Conservation (phyloP, 1,140 invertebrate genomes). For the Megalonaias nervosa region DNA sequence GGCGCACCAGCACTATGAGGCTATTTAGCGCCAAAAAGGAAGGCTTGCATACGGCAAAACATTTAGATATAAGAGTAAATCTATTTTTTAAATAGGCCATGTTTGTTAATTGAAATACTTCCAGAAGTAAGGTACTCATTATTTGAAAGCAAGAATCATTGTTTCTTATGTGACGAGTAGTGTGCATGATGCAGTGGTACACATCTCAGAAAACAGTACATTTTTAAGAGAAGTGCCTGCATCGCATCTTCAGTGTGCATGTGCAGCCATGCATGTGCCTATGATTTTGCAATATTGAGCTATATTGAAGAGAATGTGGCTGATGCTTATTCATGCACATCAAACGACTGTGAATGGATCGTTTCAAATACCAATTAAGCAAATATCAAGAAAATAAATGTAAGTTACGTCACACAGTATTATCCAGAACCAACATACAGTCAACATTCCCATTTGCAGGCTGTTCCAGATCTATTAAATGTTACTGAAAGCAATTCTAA, state of each 20-base stretch:
- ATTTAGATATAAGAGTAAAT: slow-evolving; percentile 1
- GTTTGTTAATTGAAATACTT: slow-evolving; percentile 22
- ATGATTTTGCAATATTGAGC: neutral
- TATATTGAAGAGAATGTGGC: neutral
- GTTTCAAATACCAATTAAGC: neutral
- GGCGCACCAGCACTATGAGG: too few species aligned
- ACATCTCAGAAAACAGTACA: neutral
- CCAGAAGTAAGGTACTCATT: slow-evolving; percentile 10
- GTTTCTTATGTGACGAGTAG: slow-evolving; percentile 11
- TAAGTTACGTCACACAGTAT: neutral
- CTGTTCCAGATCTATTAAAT: too few species aligned
- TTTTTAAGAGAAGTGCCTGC: slow-evolving; percentile 20
- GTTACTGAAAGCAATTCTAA: too few species aligned
- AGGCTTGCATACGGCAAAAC: slow-evolving; percentile 28
- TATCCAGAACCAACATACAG: too few species aligned
- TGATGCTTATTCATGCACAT: neutral
- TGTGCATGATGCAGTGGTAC: slow-evolving; percentile 5
- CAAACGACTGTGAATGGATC: neutral
- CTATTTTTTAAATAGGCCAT: slow-evolving; percentile 31
- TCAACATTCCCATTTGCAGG: too few species aligned
- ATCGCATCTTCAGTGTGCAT: neutral
- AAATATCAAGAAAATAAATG: neutral
- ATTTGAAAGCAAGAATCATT: slow-evolving; percentile 22
- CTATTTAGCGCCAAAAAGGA: too few species aligned
- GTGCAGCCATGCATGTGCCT: neutral